Evolutionary conservation across 2,888 invertebrate genomes (phyloP).

Genomic region (Drosophila nr. fundita): DNA sequence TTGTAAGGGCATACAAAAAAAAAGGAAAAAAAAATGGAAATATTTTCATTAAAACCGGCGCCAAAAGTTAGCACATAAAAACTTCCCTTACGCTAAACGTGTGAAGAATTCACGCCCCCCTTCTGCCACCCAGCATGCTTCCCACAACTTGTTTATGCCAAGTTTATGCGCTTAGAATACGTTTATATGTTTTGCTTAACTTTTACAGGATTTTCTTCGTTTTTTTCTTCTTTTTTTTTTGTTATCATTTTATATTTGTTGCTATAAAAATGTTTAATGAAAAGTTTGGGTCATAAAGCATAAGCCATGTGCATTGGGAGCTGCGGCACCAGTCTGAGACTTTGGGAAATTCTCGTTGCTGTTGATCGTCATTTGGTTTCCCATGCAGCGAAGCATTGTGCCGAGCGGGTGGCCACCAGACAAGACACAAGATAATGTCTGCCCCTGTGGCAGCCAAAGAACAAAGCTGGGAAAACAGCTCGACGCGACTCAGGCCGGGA

Average conservation of each 20-base stretch:
- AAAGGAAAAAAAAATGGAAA: slow-evolving; percentile 16
- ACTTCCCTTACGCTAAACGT: slow-evolving; percentile 60
- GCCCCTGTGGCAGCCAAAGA: slow-evolving; percentile 26
- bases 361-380: slow-evolving; percentile 51
- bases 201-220: slow-evolving; percentile 28
- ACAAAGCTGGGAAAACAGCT: slow-evolving; percentile 67
- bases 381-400: slow-evolving; percentile 63
- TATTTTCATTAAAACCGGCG: slow-evolving; percentile 55
- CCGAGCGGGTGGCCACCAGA: slow-evolving; percentile 30
- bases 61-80: slow-evolving; percentile 60
- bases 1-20: slow-evolving; percentile 10
- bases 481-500: slow-evolving; percentile 25
- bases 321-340: slow-evolving; percentile 6
- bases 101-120: slow-evolving; percentile 54
- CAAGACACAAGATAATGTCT: slow-evolving; percentile 19
- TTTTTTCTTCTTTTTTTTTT: background rate
- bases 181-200: slow-evolving; percentile 47
- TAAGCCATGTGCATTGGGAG: slow-evolving; percentile 42
- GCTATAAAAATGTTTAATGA: slow-evolving; percentile 69
- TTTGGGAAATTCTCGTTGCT: slow-evolving; percentile 28
- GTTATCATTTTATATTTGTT: slow-evolving; percentile 16
- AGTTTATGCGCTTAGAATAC: slow-evolving; percentile 64
- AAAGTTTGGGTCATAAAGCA: slow-evolving; percentile 66
- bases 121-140: background rate
- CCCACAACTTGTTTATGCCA: slow-evolving; percentile 36